A percentile compares a stretch with the other conserved stretches of the same genome.
Conservation (phyloP, 2,113 vertebrate genomes). For the Caranx ignobilis region DNA sequence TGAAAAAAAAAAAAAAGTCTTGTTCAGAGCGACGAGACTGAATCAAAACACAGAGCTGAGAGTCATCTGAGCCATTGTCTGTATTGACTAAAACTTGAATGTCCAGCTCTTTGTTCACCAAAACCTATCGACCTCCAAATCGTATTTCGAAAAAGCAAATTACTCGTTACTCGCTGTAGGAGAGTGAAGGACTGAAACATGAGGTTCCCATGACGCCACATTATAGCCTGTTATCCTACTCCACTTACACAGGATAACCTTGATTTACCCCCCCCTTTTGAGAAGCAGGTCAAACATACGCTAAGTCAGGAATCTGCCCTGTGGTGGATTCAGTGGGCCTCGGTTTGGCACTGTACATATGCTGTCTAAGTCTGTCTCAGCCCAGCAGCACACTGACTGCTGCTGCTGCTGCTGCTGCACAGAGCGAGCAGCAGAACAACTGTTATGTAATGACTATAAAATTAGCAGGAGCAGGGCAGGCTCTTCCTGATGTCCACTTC, state of each 20-base stretch:
- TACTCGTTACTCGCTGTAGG: background rate
- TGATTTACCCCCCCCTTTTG: background rate
- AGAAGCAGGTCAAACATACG: slow-evolving; percentile 58
- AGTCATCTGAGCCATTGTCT: background rate
- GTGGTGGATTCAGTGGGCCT: slow-evolving; percentile 28
- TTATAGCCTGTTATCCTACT: background rate
- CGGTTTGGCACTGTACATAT: slow-evolving; percentile 25
- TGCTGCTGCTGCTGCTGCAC: background rate
- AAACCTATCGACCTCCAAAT: background rate
- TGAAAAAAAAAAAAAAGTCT: too few species aligned
- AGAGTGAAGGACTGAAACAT: background rate
- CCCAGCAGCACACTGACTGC: slow-evolving; percentile 8
- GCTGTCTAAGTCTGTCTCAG: slow-evolving; percentile 22
- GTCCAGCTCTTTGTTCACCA: too few species aligned
- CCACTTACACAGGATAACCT: background rate
- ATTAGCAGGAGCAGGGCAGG: background rate
- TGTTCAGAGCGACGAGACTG: too few species aligned
- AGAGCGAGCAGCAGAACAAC: slow-evolving; percentile 13
- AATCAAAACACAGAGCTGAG: background rate
- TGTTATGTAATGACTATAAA: slow-evolving; percentile 48
- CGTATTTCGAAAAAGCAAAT: background rate
- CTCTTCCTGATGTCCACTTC: background rate
- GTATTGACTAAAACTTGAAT: background rate
- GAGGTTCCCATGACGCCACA: background rate
- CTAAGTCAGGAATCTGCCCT: slow-evolving; percentile 53